Evolutionary conservation across 2,888 invertebrate species (phyloP), one percentile per base, ranked within the genome.

Genomic region (Apamea sordens): DNA sequence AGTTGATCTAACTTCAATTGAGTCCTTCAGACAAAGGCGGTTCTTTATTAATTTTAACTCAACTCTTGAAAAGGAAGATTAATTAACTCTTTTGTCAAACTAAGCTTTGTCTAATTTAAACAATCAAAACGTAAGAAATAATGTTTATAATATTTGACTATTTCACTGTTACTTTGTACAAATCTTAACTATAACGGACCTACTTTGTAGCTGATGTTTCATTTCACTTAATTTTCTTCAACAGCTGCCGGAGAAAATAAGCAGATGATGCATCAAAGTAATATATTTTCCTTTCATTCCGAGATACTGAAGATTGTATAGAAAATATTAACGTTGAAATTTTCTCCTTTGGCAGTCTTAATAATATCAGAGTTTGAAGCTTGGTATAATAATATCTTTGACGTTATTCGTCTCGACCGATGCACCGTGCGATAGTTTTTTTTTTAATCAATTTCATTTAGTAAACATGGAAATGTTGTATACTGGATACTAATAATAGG

Each of bases 201-300:
- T 7, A 18, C 8, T 56, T 28, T 72, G 56, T 70, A 70, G 50
- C 44, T 64, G 59, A 47, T 70, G 50, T 75, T 76, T 76, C 72
- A 74, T 71, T 74, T 75, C 64, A 77, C 67, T 80, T 74, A 74
- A 65, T 76, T 85, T 85, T 64, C 77, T 76, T 80, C 47, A 69
- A 70, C 83, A 80, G 82, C 70, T 80, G 69, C 53, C 21, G 68
- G 73, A n/a, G 76, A 61, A 79, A 73, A 75, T 83, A 88, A 75
- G 74, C 74, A 56, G 61, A 69, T 36, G 74, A 88, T 86, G 83
- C 86, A 83, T 88, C 83, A 56, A 65, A 85, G 85, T 82, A 73
- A 82, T 82, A 86, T 75, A 86, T 83, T 86, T 86, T 76, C 78
- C 64, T 86, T 83, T 72, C 71, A 78, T 83, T 83, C 59, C 63